Evolutionary conservation across 92 coral and sea anemone species (phyloP).

Genomic region (Chrysogorgia sp.): DNA sequence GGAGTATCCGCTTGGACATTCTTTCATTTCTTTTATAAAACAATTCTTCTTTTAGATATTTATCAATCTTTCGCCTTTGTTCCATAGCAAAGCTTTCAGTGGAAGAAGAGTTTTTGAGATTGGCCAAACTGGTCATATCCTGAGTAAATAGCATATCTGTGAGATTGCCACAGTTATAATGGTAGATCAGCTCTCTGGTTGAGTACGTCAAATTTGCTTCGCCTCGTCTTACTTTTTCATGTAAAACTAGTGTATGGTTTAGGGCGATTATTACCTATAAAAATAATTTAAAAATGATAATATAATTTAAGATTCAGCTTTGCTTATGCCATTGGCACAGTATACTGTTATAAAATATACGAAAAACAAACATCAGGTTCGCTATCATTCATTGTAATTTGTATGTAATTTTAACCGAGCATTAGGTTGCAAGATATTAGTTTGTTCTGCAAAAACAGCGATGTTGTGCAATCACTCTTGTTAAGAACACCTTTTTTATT

Average conservation of each 20-base stretch:
- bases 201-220: constrained; percentile 77
- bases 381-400: too few species aligned
- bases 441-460: too few species aligned
- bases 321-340: too few species aligned
- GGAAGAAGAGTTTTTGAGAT: constrained; percentile 54
- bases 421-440: too few species aligned
- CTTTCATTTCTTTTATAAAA: constrained; percentile 80
- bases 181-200: constrained; percentile 89
- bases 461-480: too few species aligned
- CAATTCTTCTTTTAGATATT: constrained; percentile 74
- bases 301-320: too few species aligned
- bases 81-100: constrained; percentile 61
- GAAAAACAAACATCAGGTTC: too few species aligned
- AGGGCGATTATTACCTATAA: constrained; percentile 85
- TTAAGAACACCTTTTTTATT: too few species aligned
- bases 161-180: constrained; percentile 96
- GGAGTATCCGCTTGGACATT: constrained; percentile 85
- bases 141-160: too few species aligned
- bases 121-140: constrained; percentile 67
- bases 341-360: too few species aligned
- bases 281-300: not conserved
- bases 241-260: constrained; percentile 84
- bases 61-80: constrained; percentile 71
- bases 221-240: constrained; percentile 84
- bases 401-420: too few species aligned